Evolutionary conservation across 1,140 invertebrate species (phyloP).

Genomic region (Drosophila navojoa): DNA sequence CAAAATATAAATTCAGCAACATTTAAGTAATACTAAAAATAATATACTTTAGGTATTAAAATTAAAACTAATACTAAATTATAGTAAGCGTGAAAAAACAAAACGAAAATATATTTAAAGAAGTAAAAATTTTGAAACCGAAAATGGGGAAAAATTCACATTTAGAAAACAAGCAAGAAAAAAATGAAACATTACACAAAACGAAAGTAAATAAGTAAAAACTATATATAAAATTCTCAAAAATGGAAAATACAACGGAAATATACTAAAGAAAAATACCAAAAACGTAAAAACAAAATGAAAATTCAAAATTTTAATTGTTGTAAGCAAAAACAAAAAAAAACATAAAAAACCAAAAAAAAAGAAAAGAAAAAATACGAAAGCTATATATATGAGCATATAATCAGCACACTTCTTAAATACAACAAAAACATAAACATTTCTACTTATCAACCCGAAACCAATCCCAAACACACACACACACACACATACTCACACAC

Average conservation of each 20-base stretch:
- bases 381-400: constrained; percentile 66
- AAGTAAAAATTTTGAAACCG: constrained; percentile 52
- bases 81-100: constrained; percentile 32
- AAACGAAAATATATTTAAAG: constrained; percentile 30
- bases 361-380: neutral
- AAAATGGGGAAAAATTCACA: constrained; percentile 42
- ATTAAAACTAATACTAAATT: constrained; percentile 63
- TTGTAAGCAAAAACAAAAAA: constrained; percentile 42
- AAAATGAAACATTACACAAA: constrained; percentile 36
- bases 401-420: constrained; percentile 65
- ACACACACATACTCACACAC: neutral
- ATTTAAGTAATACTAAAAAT: constrained; percentile 51
- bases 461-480: constrained; percentile 16
- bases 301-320: constrained; percentile 81
- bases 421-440: constrained; percentile 14
- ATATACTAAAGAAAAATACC: constrained; percentile 47
- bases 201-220: constrained; percentile 23
- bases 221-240: constrained; percentile 32
- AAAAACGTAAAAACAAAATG: constrained; percentile 30
- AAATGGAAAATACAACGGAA: constrained; percentile 49
- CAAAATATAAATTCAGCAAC: constrained; percentile 35
- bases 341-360: neutral
- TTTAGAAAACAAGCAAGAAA: constrained; percentile 23
- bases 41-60: constrained; percentile 75
- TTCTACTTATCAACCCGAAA: constrained; percentile 14